phyloP scores from a whole-genome alignment of 2,888 invertebrate genomes.

The Philaethria dido region DNA sequence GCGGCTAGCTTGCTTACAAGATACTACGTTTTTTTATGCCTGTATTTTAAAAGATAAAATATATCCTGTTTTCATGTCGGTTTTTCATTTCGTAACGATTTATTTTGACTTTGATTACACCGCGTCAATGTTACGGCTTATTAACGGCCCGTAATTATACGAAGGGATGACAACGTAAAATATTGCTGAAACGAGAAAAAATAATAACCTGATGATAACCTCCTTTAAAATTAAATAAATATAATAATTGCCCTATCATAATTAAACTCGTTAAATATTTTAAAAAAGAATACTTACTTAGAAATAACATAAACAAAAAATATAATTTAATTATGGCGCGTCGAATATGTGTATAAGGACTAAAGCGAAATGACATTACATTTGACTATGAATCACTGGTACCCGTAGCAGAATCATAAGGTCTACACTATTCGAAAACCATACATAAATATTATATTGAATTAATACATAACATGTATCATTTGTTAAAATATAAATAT shows the following conservation, averaged over 20 bases:
- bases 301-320: background rate
- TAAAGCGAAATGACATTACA: too few species aligned
- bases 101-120: constrained; percentile 79
- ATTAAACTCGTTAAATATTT: background rate
- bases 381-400: too few species aligned
- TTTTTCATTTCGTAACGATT: constrained; percentile 76
- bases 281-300: too few species aligned
- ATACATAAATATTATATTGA: too few species aligned
- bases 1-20: constrained; percentile 72
- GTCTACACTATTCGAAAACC: background rate
- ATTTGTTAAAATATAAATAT: too few species aligned
- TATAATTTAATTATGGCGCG: too few species aligned
- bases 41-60: constrained; percentile 71
- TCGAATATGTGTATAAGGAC: too few species aligned
- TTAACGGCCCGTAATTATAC: constrained; percentile 76
- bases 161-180: constrained; percentile 68
- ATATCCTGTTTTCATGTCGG: constrained; percentile 75
- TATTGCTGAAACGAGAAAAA: constrained; percentile 58
- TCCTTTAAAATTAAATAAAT: constrained; percentile 33
- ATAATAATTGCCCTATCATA: background rate
- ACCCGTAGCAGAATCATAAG: too few species aligned
- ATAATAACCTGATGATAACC: constrained; percentile 52
- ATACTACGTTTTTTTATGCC: constrained; percentile 78
- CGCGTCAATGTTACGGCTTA: constrained; percentile 72
- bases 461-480: too few species aligned